Evolutionary conservation across 1,140 invertebrate genomes (phyloP).

Genomic region (Calycopis cecrops): DNA sequence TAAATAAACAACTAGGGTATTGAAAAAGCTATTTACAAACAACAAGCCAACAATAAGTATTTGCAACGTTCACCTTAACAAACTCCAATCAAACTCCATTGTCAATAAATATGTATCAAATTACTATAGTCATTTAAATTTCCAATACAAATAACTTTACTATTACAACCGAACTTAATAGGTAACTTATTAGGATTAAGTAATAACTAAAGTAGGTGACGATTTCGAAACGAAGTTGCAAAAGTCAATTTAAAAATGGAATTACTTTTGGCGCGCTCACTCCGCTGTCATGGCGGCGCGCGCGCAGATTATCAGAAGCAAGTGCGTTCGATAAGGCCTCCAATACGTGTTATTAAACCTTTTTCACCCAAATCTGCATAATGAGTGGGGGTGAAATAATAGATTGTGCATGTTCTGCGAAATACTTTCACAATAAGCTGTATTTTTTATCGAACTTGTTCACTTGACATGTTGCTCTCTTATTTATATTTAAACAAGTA

Average conservation of each 20-base stretch:
- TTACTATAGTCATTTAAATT: constrained; percentile 9
- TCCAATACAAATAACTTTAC: constrained; percentile 22
- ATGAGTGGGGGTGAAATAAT: constrained; percentile 66
- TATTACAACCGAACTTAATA: constrained; percentile 37
- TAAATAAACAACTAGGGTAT: background rate
- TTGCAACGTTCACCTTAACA: background rate
- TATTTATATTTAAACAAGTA: too few relatives aligned
- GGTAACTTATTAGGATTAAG: constrained; percentile 47
- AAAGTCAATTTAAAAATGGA: constrained; percentile 52
- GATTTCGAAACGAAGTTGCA: constrained; percentile 45
- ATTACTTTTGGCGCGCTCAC: constrained; percentile 18
- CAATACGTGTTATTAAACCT: constrained; percentile 69
- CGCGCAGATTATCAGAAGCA: constrained; percentile 68
- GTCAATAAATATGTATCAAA: constrained; percentile 28
- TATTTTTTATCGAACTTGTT: too few relatives aligned
- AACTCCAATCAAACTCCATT: constrained; percentile 3
- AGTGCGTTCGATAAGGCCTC: constrained; percentile 70
- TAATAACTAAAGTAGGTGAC: constrained; percentile 42
- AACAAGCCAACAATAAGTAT: background rate
- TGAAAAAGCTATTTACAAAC: background rate
- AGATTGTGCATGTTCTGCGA: constrained; percentile 35
- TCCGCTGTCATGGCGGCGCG: constrained; percentile 50
- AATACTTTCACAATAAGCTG: constrained; percentile 2
- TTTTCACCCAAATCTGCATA: constrained; percentile 71
- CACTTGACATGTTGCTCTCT: too few relatives aligned